phyloP scores from a whole-genome alignment of 1,140 invertebrate species.

The Cylas formicarius region DNA sequence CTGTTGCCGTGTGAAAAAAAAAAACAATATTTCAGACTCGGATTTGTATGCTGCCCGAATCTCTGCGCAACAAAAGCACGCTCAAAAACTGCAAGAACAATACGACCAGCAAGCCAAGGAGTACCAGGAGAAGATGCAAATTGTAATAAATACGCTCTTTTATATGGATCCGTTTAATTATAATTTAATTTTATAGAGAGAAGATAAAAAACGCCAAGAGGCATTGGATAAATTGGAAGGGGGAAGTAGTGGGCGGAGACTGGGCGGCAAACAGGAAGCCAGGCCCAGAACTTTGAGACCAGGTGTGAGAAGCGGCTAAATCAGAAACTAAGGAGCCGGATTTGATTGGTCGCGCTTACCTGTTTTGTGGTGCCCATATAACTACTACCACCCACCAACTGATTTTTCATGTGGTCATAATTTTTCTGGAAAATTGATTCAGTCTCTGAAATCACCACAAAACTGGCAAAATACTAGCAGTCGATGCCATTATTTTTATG shows the following conservation, averaged over 20 bases:
- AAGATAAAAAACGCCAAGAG: constrained; percentile 34
- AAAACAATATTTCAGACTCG: constrained; percentile 36
- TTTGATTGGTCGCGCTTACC: no score
- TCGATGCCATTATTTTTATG: no score
- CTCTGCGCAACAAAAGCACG: constrained; percentile 35
- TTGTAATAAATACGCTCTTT: constrained; percentile 27
- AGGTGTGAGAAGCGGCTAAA: no score
- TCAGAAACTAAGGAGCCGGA: no score
- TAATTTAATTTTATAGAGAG: constrained; percentile 23
- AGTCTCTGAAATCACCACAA: no score
- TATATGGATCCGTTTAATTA: constrained; percentile 5
- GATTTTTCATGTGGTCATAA: no score
- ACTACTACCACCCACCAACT: no score
- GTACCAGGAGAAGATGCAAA: constrained; percentile 35
- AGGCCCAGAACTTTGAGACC: constrained; percentile 14
- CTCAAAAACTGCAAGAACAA: constrained; percentile 43
- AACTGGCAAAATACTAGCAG: no score
- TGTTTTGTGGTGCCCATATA: no score
- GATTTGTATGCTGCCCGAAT: constrained; percentile 38
- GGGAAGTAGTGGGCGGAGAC: constrained; percentile 11
- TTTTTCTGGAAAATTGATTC: no score
- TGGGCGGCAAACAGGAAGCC: constrained; percentile 11
- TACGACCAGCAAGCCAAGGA: constrained; percentile 35
- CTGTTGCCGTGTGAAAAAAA: constrained; percentile 6
- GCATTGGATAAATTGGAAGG: constrained; percentile 20